Percentiles rank a stretch among this genome's conserved stretches.
These are phyloP conservation scores for Enteromius paludinosus DNA, from an alignment of 2,797 vertebrate species.

Conservation along the genomic window DNA sequence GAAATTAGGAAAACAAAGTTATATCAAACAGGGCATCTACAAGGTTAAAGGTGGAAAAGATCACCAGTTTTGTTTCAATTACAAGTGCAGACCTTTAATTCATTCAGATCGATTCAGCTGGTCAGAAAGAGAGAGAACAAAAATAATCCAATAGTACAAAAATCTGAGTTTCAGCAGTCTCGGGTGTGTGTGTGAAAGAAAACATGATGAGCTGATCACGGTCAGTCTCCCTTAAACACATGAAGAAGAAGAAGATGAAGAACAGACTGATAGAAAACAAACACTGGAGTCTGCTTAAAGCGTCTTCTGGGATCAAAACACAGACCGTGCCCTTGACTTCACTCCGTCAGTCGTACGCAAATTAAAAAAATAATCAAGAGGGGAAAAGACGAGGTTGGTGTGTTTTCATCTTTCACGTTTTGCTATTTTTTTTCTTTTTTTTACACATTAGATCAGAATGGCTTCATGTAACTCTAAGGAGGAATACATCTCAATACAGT, in stretches of 20 bases:
- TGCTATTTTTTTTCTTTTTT: slow-evolving; percentile 65
- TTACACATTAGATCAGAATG: slow-evolving; percentile 81
- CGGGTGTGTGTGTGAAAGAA: not conserved
- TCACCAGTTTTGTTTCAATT: slow-evolving; percentile 53
- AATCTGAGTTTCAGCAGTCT: slow-evolving; percentile 19
- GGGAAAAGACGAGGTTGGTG: slow-evolving; percentile 73
- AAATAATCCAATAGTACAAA: slow-evolving; percentile 19
- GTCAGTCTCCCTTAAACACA: not conserved
- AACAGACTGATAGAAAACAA: not conserved
- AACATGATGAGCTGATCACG: slow-evolving; percentile 4
- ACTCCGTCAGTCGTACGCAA: slow-evolving; percentile 49
- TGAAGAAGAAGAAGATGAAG: not conserved
- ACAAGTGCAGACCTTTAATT: slow-evolving; percentile 59
- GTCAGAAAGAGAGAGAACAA: slow-evolving; percentile 12
- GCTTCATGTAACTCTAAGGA: slow-evolving; percentile 75
- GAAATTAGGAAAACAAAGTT: slow-evolving; percentile 80
- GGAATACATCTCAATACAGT: slow-evolving; percentile 81
- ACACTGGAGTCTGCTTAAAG: not conserved
- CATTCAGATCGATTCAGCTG: slow-evolving; percentile 35
- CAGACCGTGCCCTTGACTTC: slow-evolving; percentile 38
- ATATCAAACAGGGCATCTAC: slow-evolving; percentile 79
- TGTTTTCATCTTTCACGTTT: slow-evolving; percentile 65
- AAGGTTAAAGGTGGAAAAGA: slow-evolving; percentile 69
- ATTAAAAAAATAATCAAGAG: slow-evolving; percentile 74
- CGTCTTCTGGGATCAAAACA: not conserved